phyloP scores from a whole-genome alignment of 2,797 vertebrate genomes.

The Florisuga fusca region DNA sequence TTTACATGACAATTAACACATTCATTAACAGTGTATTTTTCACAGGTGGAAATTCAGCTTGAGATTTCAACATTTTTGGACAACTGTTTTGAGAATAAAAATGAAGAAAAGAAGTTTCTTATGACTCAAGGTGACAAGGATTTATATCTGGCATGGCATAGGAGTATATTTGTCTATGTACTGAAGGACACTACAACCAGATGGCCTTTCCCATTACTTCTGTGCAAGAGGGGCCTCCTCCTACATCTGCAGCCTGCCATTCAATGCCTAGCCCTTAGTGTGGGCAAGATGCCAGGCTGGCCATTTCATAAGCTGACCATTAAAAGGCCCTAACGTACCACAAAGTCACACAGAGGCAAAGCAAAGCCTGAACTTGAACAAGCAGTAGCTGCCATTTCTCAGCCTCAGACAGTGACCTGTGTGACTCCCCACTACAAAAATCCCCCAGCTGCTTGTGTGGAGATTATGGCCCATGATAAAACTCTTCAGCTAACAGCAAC shows the following conservation, averaged over 20 bases:
- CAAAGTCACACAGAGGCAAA: neutral
- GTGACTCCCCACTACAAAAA: neutral
- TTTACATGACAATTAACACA: conserved; percentile 42
- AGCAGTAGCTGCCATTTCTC: neutral
- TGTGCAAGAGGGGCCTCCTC: neutral
- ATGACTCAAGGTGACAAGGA: neutral
- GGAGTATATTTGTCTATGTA: neutral
- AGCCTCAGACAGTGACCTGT: neutral
- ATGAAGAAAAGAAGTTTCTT: neutral
- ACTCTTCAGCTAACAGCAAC: neutral
- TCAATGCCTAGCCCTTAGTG: neutral
- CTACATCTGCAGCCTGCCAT: neutral
- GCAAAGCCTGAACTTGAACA: neutral
- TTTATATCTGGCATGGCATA: neutral
- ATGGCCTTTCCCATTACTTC: neutral
- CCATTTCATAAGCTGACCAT: neutral
- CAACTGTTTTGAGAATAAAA: neutral
- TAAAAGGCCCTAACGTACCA: neutral
- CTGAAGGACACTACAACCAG: neutral
- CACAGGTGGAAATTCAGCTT: neutral
- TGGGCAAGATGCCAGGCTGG: neutral
- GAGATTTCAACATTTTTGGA: conserved; percentile 4
- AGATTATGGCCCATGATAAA: neutral
- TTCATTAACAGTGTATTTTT: conserved; percentile 28
- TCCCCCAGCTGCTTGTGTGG: neutral